phyloP scores from a whole-genome alignment of 2,888 invertebrate species.

The Onthophagus sagittarius region DNA sequence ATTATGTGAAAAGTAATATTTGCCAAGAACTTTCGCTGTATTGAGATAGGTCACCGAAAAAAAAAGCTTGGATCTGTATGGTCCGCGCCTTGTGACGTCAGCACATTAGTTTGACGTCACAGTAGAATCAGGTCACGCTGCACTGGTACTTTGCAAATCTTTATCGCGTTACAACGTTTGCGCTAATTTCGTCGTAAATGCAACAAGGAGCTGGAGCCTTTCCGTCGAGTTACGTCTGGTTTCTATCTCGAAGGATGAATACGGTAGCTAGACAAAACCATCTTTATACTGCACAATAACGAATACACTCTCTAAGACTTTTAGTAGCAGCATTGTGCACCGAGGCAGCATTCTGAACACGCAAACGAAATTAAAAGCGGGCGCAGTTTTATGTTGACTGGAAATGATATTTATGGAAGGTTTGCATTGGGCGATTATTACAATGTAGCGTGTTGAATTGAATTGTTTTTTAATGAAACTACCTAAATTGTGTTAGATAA shows the following conservation, averaged over 20 bases:
- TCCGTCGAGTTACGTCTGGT: too few relatives aligned
- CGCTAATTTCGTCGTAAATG: neutral
- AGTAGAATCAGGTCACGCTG: constrained; percentile 6
- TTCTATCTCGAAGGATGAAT: too few relatives aligned
- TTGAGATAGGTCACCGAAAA: constrained; percentile 28
- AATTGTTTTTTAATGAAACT: neutral
- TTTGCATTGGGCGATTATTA: neutral
- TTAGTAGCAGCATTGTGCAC: neutral
- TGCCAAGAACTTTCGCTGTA: constrained; percentile 25
- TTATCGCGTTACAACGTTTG: neutral
- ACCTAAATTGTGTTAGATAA: neutral
- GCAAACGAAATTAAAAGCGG: neutral
- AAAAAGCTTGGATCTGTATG: constrained; percentile 13
- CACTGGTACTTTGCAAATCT: constrained; percentile 3
- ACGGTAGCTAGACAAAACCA: neutral
- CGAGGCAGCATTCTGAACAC: neutral
- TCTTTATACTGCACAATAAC: neutral
- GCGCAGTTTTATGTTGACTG: neutral
- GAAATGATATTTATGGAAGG: neutral
- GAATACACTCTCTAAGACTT: neutral
- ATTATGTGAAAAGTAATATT: too few relatives aligned
- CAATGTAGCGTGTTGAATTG: neutral
- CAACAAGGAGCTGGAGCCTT: neutral
- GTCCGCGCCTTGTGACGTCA: constrained; percentile 27
- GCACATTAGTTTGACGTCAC: constrained; percentile 50